Base-by-base conservation (phyloP, 2,113 vertebrate species). In the Salvelinus fontinalis region DNA sequence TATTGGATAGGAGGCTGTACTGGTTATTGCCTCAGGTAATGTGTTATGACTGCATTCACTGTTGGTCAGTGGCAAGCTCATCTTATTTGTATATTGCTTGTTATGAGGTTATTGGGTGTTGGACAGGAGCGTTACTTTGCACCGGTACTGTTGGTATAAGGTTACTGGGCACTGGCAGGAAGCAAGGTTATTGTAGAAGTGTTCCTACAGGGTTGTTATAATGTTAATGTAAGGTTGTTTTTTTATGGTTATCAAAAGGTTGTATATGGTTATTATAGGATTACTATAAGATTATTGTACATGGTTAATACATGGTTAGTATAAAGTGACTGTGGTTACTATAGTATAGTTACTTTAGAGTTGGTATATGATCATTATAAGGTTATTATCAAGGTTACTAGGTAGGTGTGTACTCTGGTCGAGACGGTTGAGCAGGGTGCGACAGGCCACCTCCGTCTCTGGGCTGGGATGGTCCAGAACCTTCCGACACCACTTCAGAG, bases 401-500 rank as follows among this genome's bases (percentile, higher is more conserved):
- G 20, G 57, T 24, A 27, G 0, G 39, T 11, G 71, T 92, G 0
- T 93, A 97, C 96, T 90, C 92, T 97, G 95, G 78, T 97, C 96
- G 12, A 97, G 93, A 5, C 95, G 93, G 86, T 59, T 94, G 70
- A 97, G 90, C 3, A 97, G 89, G 0, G 93, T 95, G 16, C 94
- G 90, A 85, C 96, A 97, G 54, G 96, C 95, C 22, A 95, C 93
- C 82, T 97, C 96, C 0, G 95, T 97, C 88, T 97, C 96, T 0
- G 95, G 95, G 78, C 95, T 97, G 72, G 94, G 96, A 1, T 96
- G 94, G 79, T 96, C 96, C 75, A 97, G 84, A 59, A 94, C 95
- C 82, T 95, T 95, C 0, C 96, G 90, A 83, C 95, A 97, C 96
- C 96, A 97, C 59, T 96, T 95, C 65, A 97, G 34, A 0, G 96